These are phyloP conservation scores for Orthonyx spaldingii DNA, from an alignment of 2,113 vertebrate genomes.

Conservation along the genomic window DNA sequence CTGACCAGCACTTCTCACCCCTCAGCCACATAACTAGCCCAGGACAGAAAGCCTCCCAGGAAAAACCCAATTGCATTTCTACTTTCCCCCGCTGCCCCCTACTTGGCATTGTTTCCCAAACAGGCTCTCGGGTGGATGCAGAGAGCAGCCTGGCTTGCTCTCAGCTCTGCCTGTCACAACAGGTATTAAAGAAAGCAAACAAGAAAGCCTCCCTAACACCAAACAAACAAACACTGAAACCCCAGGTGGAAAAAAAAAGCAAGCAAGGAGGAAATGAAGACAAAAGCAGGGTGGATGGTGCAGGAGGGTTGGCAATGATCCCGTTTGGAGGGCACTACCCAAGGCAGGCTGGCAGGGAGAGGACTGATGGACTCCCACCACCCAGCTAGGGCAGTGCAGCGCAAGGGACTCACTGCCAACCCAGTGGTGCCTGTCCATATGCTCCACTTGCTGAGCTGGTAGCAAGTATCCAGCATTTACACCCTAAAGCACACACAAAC, in stretches of 20 bases:
- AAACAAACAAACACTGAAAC: neutral
- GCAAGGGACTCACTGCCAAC: neutral
- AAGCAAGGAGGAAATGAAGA: neutral
- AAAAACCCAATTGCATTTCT: neutral
- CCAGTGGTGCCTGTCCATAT: neutral
- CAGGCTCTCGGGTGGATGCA: fast-evolving
- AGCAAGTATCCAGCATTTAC: neutral
- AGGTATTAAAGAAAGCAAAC: neutral
- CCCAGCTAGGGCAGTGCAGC: neutral
- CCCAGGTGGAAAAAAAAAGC: neutral
- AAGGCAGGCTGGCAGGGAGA: neutral
- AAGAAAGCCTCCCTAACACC: neutral
- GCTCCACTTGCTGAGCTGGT: neutral
- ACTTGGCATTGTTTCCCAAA: neutral
- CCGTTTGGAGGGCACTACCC: neutral
- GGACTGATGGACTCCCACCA: neutral
- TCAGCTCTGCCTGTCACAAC: constrained; percentile 7
- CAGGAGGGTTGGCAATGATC: neutral
- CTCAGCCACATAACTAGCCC: neutral
- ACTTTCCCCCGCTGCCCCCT: neutral
- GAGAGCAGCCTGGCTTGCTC: neutral
- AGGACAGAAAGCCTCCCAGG: neutral
- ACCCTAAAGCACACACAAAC: neutral
- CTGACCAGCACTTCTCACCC: neutral
- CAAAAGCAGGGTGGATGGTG: neutral